These are phyloP conservation scores for Scaptomyza pallida DNA, from an alignment of 1,140 invertebrate genomes.

Conservation along the genomic window DNA sequence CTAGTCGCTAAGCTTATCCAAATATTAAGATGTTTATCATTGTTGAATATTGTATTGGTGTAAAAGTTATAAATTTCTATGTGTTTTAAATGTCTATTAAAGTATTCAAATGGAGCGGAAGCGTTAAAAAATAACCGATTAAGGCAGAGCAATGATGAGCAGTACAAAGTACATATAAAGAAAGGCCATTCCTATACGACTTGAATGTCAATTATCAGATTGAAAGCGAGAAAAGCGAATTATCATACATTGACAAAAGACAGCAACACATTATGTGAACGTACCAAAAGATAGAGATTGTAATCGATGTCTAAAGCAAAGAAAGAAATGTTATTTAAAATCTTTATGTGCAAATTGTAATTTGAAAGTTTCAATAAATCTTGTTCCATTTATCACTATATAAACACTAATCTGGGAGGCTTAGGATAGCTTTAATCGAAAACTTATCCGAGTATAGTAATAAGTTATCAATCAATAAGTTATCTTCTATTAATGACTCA, in stretches of 20 bases:
- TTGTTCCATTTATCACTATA: conserved; percentile 5
- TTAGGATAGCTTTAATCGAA: too few species aligned
- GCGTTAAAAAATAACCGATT: neutral
- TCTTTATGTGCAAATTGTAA: conserved; percentile 25
- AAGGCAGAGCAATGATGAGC: conserved; percentile 40
- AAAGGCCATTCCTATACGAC: neutral
- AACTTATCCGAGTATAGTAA: too few species aligned
- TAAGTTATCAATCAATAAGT: too few species aligned
- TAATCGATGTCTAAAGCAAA: neutral
- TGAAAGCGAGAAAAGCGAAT: neutral
- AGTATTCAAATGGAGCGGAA: conserved; percentile 8
- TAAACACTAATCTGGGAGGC: conserved; percentile 60
- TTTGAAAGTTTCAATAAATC: conserved; percentile 55
- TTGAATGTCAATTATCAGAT: neutral
- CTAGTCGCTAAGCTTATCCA: neutral
- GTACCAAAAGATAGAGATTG: neutral
- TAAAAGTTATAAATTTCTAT: neutral
- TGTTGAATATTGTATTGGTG: conserved; percentile 1
- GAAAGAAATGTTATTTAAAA: conserved; percentile 1
- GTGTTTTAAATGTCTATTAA: conserved; percentile 9
- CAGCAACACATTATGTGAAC: neutral
- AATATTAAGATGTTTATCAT: neutral
- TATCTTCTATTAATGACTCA: too few species aligned
- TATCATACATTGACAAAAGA: neutral
- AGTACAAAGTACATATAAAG: conserved; percentile 39